Base-by-base conservation (phyloP, 2,113 vertebrate species). In the Leuciscus idus region DNA sequence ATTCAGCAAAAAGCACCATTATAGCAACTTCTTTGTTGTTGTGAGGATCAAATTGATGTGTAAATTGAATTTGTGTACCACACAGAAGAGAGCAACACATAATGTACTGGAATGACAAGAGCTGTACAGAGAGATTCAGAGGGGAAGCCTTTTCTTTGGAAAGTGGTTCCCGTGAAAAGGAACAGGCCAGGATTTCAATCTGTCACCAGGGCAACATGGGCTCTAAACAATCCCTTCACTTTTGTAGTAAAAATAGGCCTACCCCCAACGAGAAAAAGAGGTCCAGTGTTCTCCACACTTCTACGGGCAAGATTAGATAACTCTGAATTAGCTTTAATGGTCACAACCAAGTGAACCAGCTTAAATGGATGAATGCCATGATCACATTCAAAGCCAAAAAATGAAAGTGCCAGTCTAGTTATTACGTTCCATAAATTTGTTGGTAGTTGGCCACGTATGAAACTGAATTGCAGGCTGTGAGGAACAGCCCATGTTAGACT, bases 381-480 rank as follows among this genome's bases (percentile, higher is more conserved):
- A 92, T 77, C 88, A 64, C 87, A 89, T 43, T 52, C 61, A 83
- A 85, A 87, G 82, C 79, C 55, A 84, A 82, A 81, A 17, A 86
- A 89, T 68, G 76, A 84, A 92, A 85, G 73, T 80, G 90, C 83
- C 90, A 62, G 85, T 84, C 84, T 62, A 85, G 72, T 84, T 88
- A 87, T 91, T 90, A 81, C 85, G 87, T 85, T 91, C 87, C 62
- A 86, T 87, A 89, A 82, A 90, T 90, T 86, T 87, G 84, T 75
- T 82, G 87, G 90, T 90, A 90, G 92, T 92, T 93, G 93, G 88
- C 87, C 84, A 85, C 62, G 70, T 82, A 88, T 66, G 46, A 62
- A 89, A 64, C 77, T 84, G 81, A 90, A 90, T 87, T 91, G 88
- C 46, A 90, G 90, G 84, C 81, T 92, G 81, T 89, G 9, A 39